phyloP scores from a whole-genome alignment of 2,888 invertebrate genomes.

The Sipha maydis region DNA sequence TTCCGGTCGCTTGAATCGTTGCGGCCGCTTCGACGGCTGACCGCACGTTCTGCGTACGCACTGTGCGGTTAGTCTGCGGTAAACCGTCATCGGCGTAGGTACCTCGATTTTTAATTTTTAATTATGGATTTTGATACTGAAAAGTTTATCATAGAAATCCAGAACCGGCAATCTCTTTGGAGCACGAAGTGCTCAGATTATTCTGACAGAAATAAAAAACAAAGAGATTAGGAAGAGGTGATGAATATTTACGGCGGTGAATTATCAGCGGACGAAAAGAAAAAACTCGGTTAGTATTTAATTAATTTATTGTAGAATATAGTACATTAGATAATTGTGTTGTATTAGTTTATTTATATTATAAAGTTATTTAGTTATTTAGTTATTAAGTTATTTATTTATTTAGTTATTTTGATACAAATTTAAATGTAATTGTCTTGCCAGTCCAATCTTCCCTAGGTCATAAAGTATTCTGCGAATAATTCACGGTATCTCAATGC shows the following conservation, averaged over 20 bases:
- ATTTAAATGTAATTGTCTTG: constrained; percentile 23
- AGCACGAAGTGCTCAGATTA: constrained; percentile 1
- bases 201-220: constrained; percentile 7
- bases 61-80: neutral
- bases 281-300: constrained; percentile 20
- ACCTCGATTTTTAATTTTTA: too few species aligned
- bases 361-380: too few species aligned
- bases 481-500: constrained; percentile 34
- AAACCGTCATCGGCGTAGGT: neutral
- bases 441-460: constrained; percentile 18
- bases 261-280: neutral
- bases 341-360: too few species aligned
- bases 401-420: too few species aligned
- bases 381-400: too few species aligned
- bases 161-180: constrained; percentile 17
- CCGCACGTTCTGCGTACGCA: neutral
- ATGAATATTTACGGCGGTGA: constrained; percentile 8
- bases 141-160: constrained; percentile 13
- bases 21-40: neutral
- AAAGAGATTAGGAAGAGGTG: constrained; percentile 11
- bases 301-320: neutral
- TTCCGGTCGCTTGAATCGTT: neutral
- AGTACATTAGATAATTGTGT: too few species aligned
- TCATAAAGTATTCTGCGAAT: constrained; percentile 13
- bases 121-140: constrained; percentile 17